Base-by-base conservation (phyloP, 2,797 vertebrate genomes). In the Enteromius treurensis region DNA sequence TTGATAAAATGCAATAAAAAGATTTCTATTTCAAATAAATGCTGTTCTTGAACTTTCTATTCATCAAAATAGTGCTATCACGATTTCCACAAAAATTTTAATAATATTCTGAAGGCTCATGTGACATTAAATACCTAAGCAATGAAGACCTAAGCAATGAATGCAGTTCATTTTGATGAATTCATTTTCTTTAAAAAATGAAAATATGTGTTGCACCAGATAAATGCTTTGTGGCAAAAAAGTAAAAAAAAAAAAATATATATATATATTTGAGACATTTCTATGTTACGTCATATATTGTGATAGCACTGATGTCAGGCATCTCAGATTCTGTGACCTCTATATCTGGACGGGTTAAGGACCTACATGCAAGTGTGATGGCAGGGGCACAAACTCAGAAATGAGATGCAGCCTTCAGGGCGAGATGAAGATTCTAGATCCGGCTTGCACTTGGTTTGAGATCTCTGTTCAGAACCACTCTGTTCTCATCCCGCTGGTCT, bases 291-390 rank as follows among this genome's bases (percentile, higher is more conserved):
- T 58, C 29, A 17, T 74, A 78, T 83, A 14, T 29, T 29, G 14
- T 29, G 5, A 74, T 5, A 68, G 65, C 26, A 74, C 75, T 65
- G 62, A 87, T 58, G 64, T 75, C 77, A 78, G 34, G 67, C 79
- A 65, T 74, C 45, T 71, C 21, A 80, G 23, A 81, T 83, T 83
- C 17, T 40, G 60, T 53, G 67, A 87, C 84, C 77, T 13, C 74
- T 81, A 10, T 42, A 81, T 81, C 68, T 86, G 70, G 17, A 7
- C 40, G 8, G 64, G 68, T 77, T 77, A 64, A 70, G 19, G 58
- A 70, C 32, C 15, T 3, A 37, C 26, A 65, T 75, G 79, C 60
- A 55, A 29, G 15, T 4, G 37, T 67, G 58, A 76, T 40, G 62
- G 19, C 68, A 40, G 37, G 7, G 51, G 62, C 64, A 47, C 58